A percentile compares a stretch with the other conserved stretches of the same genome.
Conservation (phyloP, 1,140 invertebrate species). For the Zaprionus inermis region DNA sequence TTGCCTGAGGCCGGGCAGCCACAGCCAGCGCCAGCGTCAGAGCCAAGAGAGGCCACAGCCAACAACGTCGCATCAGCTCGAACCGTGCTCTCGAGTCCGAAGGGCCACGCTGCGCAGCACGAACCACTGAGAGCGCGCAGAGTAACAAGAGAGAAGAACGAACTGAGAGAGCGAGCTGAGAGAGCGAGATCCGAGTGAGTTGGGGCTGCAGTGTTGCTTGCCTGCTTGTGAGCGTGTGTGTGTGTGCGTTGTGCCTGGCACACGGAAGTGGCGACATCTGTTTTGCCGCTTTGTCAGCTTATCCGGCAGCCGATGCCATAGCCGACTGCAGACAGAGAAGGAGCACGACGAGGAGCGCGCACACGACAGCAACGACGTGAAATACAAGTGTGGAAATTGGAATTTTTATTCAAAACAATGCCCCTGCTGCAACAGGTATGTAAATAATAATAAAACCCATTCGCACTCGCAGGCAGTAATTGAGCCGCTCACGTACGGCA, state of each 20-base stretch:
- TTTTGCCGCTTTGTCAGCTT: conserved; percentile 79
- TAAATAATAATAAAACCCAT: conserved; percentile 84
- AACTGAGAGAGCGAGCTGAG: conserved; percentile 15
- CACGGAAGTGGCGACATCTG: conserved; percentile 80
- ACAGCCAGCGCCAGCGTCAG: conserved; percentile 8
- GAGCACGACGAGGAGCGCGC: conserved; percentile 24
- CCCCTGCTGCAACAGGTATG: conserved; percentile 84
- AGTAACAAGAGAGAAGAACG: conserved; percentile 18
- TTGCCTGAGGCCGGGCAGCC: conserved; percentile 44
- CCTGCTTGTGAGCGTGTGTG: neutral
- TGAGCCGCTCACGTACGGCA: conserved; percentile 76
- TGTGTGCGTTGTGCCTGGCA: conserved; percentile 23
- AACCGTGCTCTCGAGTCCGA: conserved; percentile 40
- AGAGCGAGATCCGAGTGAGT: conserved; percentile 30
- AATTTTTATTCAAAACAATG: conserved; percentile 84
- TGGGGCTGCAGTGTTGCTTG: neutral
- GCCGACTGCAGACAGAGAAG: conserved; percentile 34
- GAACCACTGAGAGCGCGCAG: conserved; percentile 47
- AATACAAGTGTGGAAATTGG: conserved; percentile 83
- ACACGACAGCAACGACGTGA: conserved; percentile 55
- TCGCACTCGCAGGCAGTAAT: conserved; percentile 74
- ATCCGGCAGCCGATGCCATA: conserved; percentile 63
- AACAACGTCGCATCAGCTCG: conserved; percentile 41
- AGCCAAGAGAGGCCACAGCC: conserved; percentile 22
- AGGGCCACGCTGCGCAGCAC: conserved; percentile 57